Conservation (phyloP, 2,888 invertebrate species). For the Stenichneumon culpator region DNA sequence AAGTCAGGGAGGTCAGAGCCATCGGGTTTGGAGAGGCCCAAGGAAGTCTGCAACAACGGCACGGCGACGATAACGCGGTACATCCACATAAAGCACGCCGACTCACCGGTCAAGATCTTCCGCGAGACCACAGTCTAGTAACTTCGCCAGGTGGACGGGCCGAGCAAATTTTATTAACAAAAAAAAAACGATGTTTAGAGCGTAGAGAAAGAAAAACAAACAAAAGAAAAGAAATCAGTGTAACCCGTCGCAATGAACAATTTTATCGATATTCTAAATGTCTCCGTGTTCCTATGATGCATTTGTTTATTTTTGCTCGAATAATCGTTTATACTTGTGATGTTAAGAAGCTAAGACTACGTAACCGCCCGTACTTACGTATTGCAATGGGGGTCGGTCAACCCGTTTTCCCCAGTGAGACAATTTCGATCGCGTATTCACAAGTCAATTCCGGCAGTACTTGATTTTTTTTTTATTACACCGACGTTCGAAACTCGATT, state of each 20-base stretch:
- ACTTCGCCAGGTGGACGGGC: slow-evolving; percentile 20
- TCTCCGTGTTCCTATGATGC: slow-evolving; percentile 74
- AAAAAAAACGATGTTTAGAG: slow-evolving; percentile 55
- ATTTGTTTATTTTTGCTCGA: slow-evolving; percentile 60
- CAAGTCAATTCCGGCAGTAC: slow-evolving; percentile 46
- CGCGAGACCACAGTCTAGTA: slow-evolving; percentile 85
- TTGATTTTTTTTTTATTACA: slow-evolving; percentile 20
- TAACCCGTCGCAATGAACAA: slow-evolving; percentile 67
- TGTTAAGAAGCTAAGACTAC: slow-evolving; percentile 59
- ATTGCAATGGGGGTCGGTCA: slow-evolving; percentile 17
- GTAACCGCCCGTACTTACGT: slow-evolving; percentile 62
- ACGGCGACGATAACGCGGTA: slow-evolving; percentile 84
- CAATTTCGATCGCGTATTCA: slow-evolving; percentile 40
- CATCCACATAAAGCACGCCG: slow-evolving; percentile 84
- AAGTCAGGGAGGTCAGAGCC: slow-evolving; percentile 68
- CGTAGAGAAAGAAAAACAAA: slow-evolving; percentile 31
- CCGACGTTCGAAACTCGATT: slow-evolving; percentile 12
- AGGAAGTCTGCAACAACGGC: slow-evolving; percentile 77
- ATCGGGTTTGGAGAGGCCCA: slow-evolving; percentile 69
- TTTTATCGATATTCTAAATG: slow-evolving; percentile 73
- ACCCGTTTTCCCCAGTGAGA: not conserved
- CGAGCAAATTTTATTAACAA: slow-evolving; percentile 47
- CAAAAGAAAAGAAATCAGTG: slow-evolving; percentile 55
- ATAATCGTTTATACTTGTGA: slow-evolving; percentile 63
- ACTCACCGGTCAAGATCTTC: slow-evolving; percentile 84